These are phyloP conservation scores for Cephus runcator DNA, from an alignment of 2,888 invertebrate species.

Conservation along the genomic window DNA sequence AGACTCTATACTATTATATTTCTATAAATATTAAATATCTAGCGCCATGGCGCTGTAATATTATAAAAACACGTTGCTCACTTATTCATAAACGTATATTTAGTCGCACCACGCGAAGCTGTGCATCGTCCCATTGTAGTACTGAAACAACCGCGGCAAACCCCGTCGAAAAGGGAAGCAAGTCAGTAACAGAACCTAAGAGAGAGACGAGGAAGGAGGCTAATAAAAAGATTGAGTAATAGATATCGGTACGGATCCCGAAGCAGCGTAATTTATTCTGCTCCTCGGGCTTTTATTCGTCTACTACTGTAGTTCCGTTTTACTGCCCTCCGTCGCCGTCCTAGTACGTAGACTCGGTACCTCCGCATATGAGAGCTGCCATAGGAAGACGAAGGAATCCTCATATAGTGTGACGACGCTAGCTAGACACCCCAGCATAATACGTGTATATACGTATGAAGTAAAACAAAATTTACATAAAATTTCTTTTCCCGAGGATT, in stretches of 20 bases:
- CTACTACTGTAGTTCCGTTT: conserved; percentile 26
- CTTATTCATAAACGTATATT: background rate
- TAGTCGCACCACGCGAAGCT: background rate
- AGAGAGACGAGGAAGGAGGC: background rate
- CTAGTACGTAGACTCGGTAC: background rate
- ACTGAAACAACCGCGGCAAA: background rate
- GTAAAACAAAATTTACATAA: background rate
- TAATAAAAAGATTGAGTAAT: background rate
- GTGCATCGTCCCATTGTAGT: background rate
- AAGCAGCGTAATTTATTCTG: background rate
- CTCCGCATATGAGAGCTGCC: background rate
- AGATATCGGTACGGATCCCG: background rate
- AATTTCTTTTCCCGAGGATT: background rate
- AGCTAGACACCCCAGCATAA: no score
- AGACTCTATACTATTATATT: background rate
- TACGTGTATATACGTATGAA: no score
- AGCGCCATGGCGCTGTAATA: background rate
- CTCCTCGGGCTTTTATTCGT: background rate
- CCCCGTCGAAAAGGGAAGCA: background rate
- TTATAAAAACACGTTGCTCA: background rate
- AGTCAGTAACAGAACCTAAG: no score
- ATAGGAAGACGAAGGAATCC: background rate
- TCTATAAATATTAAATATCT: background rate
- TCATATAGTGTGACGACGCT: background rate
- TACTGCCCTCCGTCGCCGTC: conserved; percentile 32